Conservation (phyloP, 2,888 invertebrate genomes). For the Hydrotaea diabolus region DNA sequence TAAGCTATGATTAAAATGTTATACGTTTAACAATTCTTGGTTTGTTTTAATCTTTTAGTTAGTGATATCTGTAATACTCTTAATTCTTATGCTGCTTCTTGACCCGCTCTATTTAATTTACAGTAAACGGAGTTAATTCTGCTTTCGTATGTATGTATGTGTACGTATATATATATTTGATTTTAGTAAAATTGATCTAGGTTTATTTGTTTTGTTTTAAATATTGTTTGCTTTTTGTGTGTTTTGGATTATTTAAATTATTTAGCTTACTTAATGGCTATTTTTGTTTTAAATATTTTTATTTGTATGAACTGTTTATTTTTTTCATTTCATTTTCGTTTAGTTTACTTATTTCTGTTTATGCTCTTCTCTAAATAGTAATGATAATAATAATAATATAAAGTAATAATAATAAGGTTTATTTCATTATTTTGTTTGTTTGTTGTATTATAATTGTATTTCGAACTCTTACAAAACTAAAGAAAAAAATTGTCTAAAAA, state of each 20-base stretch:
- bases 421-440: constrained; percentile 27
- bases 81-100: constrained; percentile 13
- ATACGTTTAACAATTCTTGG: constrained; percentile 32
- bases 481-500: constrained; percentile 78
- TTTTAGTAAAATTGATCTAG: constrained; percentile 68
- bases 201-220: constrained; percentile 43
- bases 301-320: constrained; percentile 47
- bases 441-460: constrained; percentile 42
- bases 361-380: constrained; percentile 64
- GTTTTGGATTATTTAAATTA: constrained; percentile 58
- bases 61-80: constrained; percentile 31
- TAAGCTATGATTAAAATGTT: constrained; percentile 43
- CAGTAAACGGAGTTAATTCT: constrained; percentile 51
- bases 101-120: constrained; percentile 22
- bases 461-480: constrained; percentile 71
- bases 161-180: constrained; percentile 49
- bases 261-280: constrained; percentile 42
- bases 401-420: constrained; percentile 21
- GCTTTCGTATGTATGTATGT: constrained; percentile 57
- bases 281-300: constrained; percentile 25
- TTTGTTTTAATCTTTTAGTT: constrained; percentile 9
- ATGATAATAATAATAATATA: constrained; percentile 40
- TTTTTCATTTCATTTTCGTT: constrained; percentile 46
- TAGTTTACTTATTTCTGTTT: constrained; percentile 58
- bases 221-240: constrained; percentile 30